Evolutionary conservation across 2,888 invertebrate genomes (phyloP), one percentile per base, ranked within the genome.

Genomic region (Apamea sordens): DNA sequence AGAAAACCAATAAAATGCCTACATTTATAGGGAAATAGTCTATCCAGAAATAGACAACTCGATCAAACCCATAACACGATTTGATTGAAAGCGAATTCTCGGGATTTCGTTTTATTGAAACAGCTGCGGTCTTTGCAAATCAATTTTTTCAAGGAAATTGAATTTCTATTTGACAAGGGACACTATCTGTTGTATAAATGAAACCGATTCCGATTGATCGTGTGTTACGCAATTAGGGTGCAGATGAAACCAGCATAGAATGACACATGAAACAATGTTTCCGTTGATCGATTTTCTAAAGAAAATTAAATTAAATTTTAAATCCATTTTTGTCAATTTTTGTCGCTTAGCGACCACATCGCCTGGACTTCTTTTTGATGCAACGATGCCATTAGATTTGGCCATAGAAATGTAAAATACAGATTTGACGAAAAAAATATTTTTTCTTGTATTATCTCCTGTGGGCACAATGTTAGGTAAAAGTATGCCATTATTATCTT

Each of bases 51-150:
- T 64, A 85, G 61, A 84, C 53, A 67, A 72, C 21, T 72, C 67
- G 36, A 80, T 80, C 63, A 73, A 74, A 82, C 5, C 36, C 53
- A 11, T 80, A 47, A 28, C 59, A 32, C 50, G 50, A 63, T 64
- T 80, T 70, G 73, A 80, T 70, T 70, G 70, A 21, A 80, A 53
- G 50, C 36, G 50, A 79, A 28, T 44, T 24, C n/a, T 73, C 21
- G 32, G 18, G 7, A 70, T 73, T 47, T 61, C n/a, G 53, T 63
- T n/a, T 80, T 59, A 72, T 70, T 73, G 73, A 70, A 77, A 73
- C 77, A 82, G 86, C 50, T 86, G 86, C 61, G 73, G 59, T 63
- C 50, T 59, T 41, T 50, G 24, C 10, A 44, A 73, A 81, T 36
- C 13, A 28, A 56, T 70, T 80, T 56, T 73, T 28, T 2, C 6